Conservation (phyloP, 2,797 vertebrate genomes). For the Tiaroga cobitis region DNA sequence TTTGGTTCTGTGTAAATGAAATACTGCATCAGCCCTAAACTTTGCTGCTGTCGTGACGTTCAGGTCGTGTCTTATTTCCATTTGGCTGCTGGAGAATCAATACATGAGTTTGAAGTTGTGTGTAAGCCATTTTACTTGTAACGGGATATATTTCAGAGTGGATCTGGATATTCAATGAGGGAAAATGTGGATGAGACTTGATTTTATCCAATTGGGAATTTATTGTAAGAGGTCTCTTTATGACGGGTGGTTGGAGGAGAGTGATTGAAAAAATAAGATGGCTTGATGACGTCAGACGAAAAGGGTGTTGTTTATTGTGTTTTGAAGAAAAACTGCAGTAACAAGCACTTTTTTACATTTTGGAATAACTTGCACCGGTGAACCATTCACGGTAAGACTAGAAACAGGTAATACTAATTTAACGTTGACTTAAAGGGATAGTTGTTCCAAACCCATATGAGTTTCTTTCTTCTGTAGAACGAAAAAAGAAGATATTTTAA, state of each 20-base stretch:
- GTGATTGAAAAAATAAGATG: neutral
- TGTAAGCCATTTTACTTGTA: neutral
- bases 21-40: neutral
- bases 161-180: neutral
- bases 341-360: neutral
- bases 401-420: neutral
- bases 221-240: neutral
- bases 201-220: neutral
- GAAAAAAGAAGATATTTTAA: no score
- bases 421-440: neutral
- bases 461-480: no score
- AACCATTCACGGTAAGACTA: neutral
- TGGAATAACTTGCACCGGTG: neutral
- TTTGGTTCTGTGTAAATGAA: neutral
- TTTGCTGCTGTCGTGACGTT: neutral
- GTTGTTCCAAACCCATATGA: no score
- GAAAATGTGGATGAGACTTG: neutral
- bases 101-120: neutral
- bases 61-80: neutral
- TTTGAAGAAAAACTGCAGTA: neutral
- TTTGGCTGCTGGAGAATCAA: neutral
- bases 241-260: neutral
- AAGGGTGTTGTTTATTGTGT: neutral
- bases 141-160: neutral
- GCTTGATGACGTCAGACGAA: neutral